Percentiles rank a stretch among this genome's conserved stretches.
phyloP scores from a whole-genome alignment of 2,888 invertebrate genomes.

The Temnothorax unifasciatus region DNA sequence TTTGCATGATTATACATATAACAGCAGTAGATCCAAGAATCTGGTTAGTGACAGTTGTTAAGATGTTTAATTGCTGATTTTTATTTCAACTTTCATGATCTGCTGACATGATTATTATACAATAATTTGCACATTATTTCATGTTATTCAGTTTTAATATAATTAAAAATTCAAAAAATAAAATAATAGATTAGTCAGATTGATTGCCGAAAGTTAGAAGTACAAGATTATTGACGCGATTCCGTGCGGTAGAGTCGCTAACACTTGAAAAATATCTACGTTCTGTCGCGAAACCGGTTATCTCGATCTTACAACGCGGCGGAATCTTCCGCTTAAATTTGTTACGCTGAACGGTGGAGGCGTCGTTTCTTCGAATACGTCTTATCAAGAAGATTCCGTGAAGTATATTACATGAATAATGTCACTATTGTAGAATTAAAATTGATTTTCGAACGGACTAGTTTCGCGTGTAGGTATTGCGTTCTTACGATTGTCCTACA shows the following conservation, averaged over 20 bases:
- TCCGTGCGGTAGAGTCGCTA: neutral
- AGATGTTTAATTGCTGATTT: neutral
- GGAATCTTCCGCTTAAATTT: conserved; percentile 6
- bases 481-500: neutral
- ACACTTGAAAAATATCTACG: conserved; percentile 13
- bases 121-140: neutral
- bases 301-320: neutral
- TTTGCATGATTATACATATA: neutral
- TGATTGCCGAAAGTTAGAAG: neutral
- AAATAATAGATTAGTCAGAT: neutral
- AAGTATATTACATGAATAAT: neutral
- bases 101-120: neutral
- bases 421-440: neutral
- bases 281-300: conserved; percentile 23
- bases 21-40: neutral
- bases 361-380: neutral
- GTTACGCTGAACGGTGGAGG: conserved; percentile 14
- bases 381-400: neutral
- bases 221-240: neutral
- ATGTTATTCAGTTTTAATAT: neutral
- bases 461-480: neutral
- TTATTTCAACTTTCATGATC: neutral
- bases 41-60: neutral
- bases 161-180: neutral
- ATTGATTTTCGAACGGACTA: neutral